These are phyloP conservation scores for Incurvaria masculella DNA, from an alignment of 2,888 invertebrate species.

Conservation along the genomic window DNA sequence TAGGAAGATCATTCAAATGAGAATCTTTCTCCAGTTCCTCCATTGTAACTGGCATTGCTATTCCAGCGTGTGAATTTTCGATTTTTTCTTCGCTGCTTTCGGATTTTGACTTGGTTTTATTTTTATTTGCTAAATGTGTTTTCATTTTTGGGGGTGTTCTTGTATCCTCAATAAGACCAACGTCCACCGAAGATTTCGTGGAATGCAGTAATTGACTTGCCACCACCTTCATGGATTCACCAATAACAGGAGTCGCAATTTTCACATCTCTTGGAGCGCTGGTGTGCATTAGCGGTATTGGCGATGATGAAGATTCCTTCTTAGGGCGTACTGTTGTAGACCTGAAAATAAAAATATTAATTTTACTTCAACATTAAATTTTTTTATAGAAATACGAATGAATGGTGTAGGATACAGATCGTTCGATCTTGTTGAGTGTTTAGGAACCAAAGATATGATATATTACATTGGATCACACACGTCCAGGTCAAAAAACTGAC, in stretches of 20 bases:
- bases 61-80: slow-evolving; percentile 61
- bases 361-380: background rate
- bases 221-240: slow-evolving; percentile 57
- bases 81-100: slow-evolving; percentile 32
- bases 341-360: slow-evolving; percentile 3
- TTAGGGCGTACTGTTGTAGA: background rate
- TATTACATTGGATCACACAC: too few species aligned
- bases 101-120: slow-evolving; percentile 39
- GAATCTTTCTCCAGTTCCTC: slow-evolving; percentile 60
- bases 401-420: too few species aligned
- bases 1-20: slow-evolving; percentile 28
- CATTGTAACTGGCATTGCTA: slow-evolving; percentile 63
- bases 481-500: too few species aligned
- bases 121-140: slow-evolving; percentile 42
- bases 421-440: too few species aligned
- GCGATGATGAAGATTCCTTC: background rate
- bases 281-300: slow-evolving; percentile 6
- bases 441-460: too few species aligned
- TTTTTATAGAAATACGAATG: too few species aligned
- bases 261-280: slow-evolving; percentile 37
- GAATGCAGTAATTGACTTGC: slow-evolving; percentile 55
- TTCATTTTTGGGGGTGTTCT: slow-evolving; percentile 63
- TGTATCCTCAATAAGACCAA: slow-evolving; percentile 52
- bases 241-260: slow-evolving; percentile 40
- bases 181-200: slow-evolving; percentile 28